Percentiles rank a stretch among this genome's conserved stretches.
These are phyloP conservation scores for Fistularia tabacaria DNA, from an alignment of 2,797 vertebrate genomes.

Conservation along the genomic window DNA sequence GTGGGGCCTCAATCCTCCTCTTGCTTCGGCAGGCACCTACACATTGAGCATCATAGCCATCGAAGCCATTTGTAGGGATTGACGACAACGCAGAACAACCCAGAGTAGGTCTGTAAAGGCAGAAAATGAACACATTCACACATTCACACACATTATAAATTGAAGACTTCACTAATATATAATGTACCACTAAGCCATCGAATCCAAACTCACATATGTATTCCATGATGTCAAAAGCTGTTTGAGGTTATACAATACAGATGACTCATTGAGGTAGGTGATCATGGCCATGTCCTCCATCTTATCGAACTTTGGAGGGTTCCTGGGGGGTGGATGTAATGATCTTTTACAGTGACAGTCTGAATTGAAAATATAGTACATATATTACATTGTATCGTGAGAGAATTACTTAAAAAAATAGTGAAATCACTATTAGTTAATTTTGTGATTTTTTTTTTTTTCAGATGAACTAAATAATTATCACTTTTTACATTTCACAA, in stretches of 20 bases:
- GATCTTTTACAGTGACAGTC: slow-evolving; percentile 81
- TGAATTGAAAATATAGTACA: too few species aligned
- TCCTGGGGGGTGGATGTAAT: slow-evolving; percentile 70
- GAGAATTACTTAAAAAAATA: too few species aligned
- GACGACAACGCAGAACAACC: slow-evolving; percentile 84
- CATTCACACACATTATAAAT: too few species aligned
- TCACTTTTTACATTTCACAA: too few species aligned
- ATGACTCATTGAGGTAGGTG: slow-evolving; percentile 79
- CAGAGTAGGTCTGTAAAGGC: slow-evolving; percentile 74
- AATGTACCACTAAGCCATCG: too few species aligned
- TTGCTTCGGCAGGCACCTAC: slow-evolving; percentile 85
- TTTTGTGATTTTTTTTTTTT: too few species aligned
- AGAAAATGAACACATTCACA: too few species aligned
- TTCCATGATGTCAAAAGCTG: slow-evolving; percentile 84
- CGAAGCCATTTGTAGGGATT: slow-evolving; percentile 89
- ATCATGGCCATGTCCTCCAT: slow-evolving; percentile 97
- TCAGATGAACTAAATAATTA: too few species aligned
- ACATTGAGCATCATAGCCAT: slow-evolving; percentile 81
- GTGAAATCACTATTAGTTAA: too few species aligned
- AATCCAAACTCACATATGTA: slow-evolving; percentile 77
- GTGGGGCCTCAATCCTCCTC: slow-evolving; percentile 87
- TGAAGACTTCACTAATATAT: too few species aligned
- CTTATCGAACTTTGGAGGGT: slow-evolving; percentile 62
- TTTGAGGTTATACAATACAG: slow-evolving; percentile 85
- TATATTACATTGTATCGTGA: too few species aligned